Evolutionary conservation across 2,888 invertebrate genomes (phyloP).

Genomic region (Drosophila monieri): DNA sequence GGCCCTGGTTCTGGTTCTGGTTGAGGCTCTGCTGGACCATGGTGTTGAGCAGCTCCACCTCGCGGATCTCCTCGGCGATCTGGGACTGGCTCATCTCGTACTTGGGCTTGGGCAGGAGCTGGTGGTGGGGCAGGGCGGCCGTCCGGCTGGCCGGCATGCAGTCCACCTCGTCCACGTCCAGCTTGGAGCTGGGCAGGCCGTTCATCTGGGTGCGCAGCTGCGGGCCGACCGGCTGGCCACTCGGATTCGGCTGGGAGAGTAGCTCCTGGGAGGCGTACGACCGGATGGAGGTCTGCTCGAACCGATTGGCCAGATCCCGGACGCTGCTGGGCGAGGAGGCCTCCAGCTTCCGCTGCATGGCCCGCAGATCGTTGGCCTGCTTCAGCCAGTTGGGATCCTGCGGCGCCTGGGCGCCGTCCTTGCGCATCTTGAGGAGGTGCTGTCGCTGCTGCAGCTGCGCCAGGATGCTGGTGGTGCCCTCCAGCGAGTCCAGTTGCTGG

Average conservation of each 20-base stretch:
- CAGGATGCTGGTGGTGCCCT: slow-evolving; percentile 85
- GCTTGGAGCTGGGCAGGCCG: slow-evolving; percentile 80
- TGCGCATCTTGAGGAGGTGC: slow-evolving; percentile 85
- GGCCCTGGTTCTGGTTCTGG: slow-evolving; percentile 69
- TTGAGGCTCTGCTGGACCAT: slow-evolving; percentile 85
- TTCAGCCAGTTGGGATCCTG: slow-evolving; percentile 85
- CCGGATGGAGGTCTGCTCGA: slow-evolving; percentile 85
- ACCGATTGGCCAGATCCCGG: slow-evolving; percentile 92
- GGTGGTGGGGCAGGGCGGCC: slow-evolving; percentile 53
- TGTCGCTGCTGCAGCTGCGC: slow-evolving; percentile 88
- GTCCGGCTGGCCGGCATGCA: slow-evolving; percentile 57
- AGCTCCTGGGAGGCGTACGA: slow-evolving; percentile 83
- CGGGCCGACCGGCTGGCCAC: slow-evolving; percentile 8
- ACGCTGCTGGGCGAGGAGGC: slow-evolving; percentile 84
- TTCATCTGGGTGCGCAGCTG: slow-evolving; percentile 85
- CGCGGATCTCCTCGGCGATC: slow-evolving; percentile 86
- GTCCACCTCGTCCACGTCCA: slow-evolving; percentile 80
- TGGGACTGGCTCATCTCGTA: slow-evolving; percentile 84
- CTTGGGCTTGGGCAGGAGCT: slow-evolving; percentile 79
- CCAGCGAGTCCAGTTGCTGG: slow-evolving; percentile 82
- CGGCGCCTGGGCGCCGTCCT: slow-evolving; percentile 78
- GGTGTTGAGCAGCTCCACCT: slow-evolving; percentile 86
- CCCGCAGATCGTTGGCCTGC: slow-evolving; percentile 87
- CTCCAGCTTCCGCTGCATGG: slow-evolving; percentile 70
- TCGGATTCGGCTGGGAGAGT: slow-evolving; percentile 39